A percentile compares a stretch with the other conserved stretches of the same genome.
These are phyloP conservation scores for Trichonephila inaurata DNA, from an alignment of 1,140 invertebrate genomes.

Conservation along the genomic window DNA sequence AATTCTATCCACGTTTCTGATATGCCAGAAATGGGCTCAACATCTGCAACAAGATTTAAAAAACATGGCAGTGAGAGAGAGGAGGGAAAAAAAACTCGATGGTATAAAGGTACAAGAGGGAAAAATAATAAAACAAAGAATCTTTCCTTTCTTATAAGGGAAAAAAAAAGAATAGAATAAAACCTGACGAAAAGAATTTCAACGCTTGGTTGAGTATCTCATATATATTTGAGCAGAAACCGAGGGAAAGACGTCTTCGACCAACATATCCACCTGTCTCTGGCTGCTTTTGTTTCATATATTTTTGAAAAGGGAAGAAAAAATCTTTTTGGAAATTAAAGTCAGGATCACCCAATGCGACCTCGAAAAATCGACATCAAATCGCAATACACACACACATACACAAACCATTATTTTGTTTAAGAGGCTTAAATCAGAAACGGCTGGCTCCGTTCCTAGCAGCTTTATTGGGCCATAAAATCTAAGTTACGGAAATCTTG, in stretches of 20 bases:
- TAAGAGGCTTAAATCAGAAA: neutral
- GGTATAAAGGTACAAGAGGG: neutral
- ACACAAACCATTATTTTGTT: neutral
- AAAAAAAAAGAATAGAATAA: neutral
- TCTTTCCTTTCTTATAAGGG: neutral
- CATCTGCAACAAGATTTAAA: slow-evolving; percentile 50
- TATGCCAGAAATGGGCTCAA: slow-evolving; percentile 43
- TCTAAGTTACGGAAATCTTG: neutral
- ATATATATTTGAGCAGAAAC: slow-evolving; percentile 6
- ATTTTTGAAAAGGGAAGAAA: neutral
- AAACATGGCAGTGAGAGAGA: neutral
- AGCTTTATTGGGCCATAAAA: slow-evolving; percentile 18
- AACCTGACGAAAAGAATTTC: slow-evolving; percentile 23
- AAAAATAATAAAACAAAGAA: neutral
- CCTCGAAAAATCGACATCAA: neutral
- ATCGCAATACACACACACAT: neutral
- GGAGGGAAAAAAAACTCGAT: neutral
- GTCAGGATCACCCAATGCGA: neutral
- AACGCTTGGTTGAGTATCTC: slow-evolving; percentile 40
- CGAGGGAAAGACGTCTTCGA: neutral
- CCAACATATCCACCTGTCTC: slow-evolving; percentile 30
- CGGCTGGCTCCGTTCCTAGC: neutral
- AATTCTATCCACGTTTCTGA: slow-evolving; percentile 60
- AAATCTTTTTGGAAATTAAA: neutral
- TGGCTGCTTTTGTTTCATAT: neutral